Conservation (phyloP, 1,140 invertebrate genomes). For the Microplitis demolitor region DNA sequence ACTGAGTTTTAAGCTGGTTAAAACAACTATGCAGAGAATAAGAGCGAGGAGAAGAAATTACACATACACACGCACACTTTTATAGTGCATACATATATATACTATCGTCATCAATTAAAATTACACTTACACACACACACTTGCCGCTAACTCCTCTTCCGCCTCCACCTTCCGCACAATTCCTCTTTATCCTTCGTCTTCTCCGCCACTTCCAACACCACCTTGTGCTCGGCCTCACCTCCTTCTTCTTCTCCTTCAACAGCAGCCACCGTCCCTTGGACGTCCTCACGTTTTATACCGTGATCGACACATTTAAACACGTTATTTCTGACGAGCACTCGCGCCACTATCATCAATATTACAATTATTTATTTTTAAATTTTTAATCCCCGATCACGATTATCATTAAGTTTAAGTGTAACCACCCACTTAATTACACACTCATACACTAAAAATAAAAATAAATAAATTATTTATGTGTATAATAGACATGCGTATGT, state of each 20-base stretch:
- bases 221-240: constrained; percentile 27
- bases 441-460: background rate
- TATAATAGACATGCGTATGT: no score
- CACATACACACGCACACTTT: background rate
- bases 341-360: constrained; percentile 10
- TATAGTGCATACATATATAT: no score
- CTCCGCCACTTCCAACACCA: constrained; percentile 28
- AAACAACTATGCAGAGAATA: background rate
- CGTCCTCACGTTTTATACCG: constrained; percentile 48
- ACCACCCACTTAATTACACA: background rate
- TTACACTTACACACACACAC: background rate
- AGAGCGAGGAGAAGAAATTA: background rate
- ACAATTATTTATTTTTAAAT: background rate
- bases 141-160: constrained; percentile 15
- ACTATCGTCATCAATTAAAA: background rate
- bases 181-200: constrained; percentile 23
- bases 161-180: background rate
- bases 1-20: background rate
- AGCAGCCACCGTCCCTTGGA: constrained; percentile 18
- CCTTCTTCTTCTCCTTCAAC: constrained; percentile 31
- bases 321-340: background rate
- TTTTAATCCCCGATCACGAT: background rate
- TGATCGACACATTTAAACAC: constrained; percentile 52
- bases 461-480: no score
- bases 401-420: no score